Evolutionary conservation across 1,140 invertebrate species (phyloP).

Genomic region (Trypoxylus dichotomus): DNA sequence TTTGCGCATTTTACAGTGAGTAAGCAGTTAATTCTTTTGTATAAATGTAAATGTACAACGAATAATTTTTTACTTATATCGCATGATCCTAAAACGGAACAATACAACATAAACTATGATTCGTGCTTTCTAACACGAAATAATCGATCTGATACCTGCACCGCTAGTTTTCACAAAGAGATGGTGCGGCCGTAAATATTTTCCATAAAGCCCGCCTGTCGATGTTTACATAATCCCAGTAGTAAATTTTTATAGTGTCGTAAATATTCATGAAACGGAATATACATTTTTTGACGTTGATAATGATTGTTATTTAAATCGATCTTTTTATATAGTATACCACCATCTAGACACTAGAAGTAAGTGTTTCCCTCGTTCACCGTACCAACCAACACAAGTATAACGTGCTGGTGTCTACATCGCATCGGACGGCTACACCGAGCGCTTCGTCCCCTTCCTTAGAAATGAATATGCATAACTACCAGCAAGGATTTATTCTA

Average conservation of each 20-base stretch:
- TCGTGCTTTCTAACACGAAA: background rate
- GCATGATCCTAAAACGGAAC: background rate
- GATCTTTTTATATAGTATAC: conserved; percentile 20
- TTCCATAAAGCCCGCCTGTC: conserved; percentile 24
- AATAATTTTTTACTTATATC: background rate
- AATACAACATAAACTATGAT: background rate
- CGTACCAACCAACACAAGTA: too few relatives aligned
- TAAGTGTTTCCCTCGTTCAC: conserved; percentile 9
- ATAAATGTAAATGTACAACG: background rate
- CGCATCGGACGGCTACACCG: background rate
- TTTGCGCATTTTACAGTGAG: too few relatives aligned
- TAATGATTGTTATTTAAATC: conserved; percentile 29
- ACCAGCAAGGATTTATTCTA: conserved; percentile 26
- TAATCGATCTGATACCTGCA: background rate
- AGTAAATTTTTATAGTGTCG: conserved; percentile 23
- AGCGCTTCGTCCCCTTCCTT: conserved; percentile 1
- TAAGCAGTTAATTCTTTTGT: too few relatives aligned
- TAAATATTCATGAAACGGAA: conserved; percentile 26
- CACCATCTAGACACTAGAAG: background rate
- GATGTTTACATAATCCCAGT: conserved; percentile 19
- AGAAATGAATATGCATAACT: conserved; percentile 25
- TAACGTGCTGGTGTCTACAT: too few relatives aligned
- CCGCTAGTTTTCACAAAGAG: conserved; percentile 11
- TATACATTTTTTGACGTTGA: conserved; percentile 29
- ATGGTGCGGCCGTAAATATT: conserved; percentile 8